A percentile compares a stretch with the other conserved stretches of the same genome.
Evolutionary conservation across 2,113 vertebrate species (phyloP).

Genomic region (Scophthalmus maximus): DNA sequence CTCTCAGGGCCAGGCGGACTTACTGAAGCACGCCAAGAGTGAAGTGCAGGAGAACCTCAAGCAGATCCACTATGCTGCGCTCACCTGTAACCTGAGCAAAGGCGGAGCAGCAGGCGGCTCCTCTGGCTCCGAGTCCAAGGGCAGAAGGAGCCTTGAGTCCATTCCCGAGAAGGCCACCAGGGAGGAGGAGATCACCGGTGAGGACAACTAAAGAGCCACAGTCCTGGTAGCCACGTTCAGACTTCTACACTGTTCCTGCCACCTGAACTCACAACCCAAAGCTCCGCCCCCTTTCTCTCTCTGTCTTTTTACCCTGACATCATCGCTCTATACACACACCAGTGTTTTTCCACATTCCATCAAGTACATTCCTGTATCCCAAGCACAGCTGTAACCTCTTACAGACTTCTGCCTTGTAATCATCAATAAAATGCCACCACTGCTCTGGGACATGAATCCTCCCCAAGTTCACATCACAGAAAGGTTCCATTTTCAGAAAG

Average conservation of each 20-base stretch:
- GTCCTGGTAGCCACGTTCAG: not conserved
- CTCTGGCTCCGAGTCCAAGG: constrained; percentile 75
- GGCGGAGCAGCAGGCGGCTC: constrained; percentile 71
- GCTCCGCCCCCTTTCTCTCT: not conserved
- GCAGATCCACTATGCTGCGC: constrained; percentile 93
- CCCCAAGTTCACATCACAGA: constrained; percentile 1
- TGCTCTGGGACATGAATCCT: not conserved
- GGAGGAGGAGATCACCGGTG: constrained; percentile 86
- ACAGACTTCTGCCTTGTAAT: constrained; percentile 30
- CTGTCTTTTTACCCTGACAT: constrained; percentile 4
- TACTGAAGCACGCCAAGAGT: constrained; percentile 93
- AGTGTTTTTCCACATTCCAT: constrained; percentile 50
- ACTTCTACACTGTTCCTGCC: constrained; percentile 27
- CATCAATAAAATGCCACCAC: constrained; percentile 20
- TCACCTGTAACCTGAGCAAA: constrained; percentile 91
- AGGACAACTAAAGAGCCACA: constrained; percentile 69
- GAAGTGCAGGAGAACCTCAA: constrained; percentile 96
- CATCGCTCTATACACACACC: not conserved
- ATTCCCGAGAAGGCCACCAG: constrained; percentile 87
- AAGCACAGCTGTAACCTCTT: constrained; percentile 43
- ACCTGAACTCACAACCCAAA: constrained; percentile 45
- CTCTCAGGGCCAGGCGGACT: constrained; percentile 93
- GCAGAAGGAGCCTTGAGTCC: constrained; percentile 87
- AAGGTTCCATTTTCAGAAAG: not conserved
- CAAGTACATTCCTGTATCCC: constrained; percentile 37